These are phyloP conservation scores for Macrocentrus cingulum DNA, from an alignment of 1,140 invertebrate genomes.

Conservation along the genomic window DNA sequence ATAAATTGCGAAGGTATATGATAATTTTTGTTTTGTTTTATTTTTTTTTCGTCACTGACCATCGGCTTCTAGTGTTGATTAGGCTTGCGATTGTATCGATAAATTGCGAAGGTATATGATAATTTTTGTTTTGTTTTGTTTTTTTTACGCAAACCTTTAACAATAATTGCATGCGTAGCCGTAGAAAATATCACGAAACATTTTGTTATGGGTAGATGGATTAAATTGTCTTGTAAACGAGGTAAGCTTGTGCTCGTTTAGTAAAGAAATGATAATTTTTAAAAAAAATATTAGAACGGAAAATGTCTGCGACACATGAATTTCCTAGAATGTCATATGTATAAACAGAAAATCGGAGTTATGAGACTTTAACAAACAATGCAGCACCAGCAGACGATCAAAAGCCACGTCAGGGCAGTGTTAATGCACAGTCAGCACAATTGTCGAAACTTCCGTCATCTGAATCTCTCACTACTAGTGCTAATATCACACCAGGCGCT, in stretches of 20 bases:
- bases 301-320: no score
- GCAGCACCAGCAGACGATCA: constrained; percentile 53
- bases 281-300: no score
- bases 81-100: neutral
- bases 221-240: constrained; percentile 24
- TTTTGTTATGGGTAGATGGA: constrained; percentile 25
- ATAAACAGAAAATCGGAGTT: constrained; percentile 4
- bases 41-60: no score
- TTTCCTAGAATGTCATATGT: neutral
- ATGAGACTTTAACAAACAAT: constrained; percentile 32
- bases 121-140: no score
- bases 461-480: constrained; percentile 49
- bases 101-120: neutral
- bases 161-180: no score
- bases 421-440: constrained; percentile 46
- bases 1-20: neutral
- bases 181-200: neutral
- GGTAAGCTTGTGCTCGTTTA: constrained; percentile 18
- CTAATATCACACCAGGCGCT: constrained; percentile 43
- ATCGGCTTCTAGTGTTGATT: no score
- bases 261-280: neutral
- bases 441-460: constrained; percentile 55
- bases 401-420: constrained; percentile 49
- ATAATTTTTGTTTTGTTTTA: no score
- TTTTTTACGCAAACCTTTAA: no score